Conservation (phyloP, 2,797 vertebrate species). For the Vultur gryphus region DNA sequence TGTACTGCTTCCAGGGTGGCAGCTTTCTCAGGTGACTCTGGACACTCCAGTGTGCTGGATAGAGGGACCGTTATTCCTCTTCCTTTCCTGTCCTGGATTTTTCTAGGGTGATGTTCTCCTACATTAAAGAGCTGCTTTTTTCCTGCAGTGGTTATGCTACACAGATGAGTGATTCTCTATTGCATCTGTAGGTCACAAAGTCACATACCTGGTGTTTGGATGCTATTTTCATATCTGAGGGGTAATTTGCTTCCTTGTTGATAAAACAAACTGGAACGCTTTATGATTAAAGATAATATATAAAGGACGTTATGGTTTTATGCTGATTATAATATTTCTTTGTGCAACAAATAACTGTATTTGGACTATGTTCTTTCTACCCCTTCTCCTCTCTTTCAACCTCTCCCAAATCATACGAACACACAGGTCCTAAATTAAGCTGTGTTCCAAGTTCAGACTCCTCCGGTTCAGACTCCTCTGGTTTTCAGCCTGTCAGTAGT, state of each 20-base stretch:
- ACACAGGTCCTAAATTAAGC: not conserved
- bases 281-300: not conserved
- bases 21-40: not conserved
- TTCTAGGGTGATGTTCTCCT: not conserved
- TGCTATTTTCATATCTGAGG: not conserved
- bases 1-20: not conserved
- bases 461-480: not conserved
- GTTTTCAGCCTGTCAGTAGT: conserved; percentile 9
- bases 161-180: not conserved
- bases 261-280: not conserved
- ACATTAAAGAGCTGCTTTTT: not conserved
- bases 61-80: not conserved
- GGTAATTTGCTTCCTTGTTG: not conserved
- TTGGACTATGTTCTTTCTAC: not conserved
- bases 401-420: not conserved
- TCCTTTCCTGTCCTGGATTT: not conserved
- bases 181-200: not conserved
- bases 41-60: accelerated
- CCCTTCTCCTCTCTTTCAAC: not conserved
- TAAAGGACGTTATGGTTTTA: not conserved
- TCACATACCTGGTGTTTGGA: not conserved
- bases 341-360: not conserved
- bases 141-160: not conserved
- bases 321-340: not conserved
- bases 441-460: not conserved